Evolutionary conservation across 2,113 vertebrate species (phyloP).

Genomic region (Mustela lutreola): DNA sequence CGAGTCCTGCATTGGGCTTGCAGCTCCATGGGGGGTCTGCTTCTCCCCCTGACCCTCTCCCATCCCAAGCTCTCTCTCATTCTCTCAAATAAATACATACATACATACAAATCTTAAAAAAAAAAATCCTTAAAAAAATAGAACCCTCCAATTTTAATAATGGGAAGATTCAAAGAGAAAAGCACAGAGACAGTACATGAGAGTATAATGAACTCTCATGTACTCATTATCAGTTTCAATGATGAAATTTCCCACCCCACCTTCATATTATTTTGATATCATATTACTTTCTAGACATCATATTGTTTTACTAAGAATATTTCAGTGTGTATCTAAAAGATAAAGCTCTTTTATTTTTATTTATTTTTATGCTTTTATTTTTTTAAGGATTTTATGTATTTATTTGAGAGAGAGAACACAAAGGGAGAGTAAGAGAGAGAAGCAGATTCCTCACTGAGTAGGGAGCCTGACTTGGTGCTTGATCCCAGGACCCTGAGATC

Average conservation of each 20-base stretch:
- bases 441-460: neutral
- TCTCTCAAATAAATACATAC: too few species aligned
- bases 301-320: constrained; percentile 41
- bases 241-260: neutral
- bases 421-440: neutral
- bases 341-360: neutral
- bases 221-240: neutral
- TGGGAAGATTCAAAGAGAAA: neutral
- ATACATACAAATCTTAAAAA: neutral
- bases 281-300: constrained; percentile 29
- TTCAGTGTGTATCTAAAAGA: neutral
- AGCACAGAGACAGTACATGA: neutral
- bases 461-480: neutral
- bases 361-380: too few species aligned
- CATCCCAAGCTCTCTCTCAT: too few species aligned
- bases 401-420: neutral
- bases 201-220: neutral
- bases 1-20: too few species aligned
- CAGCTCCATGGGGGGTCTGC: too few species aligned
- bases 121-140: neutral
- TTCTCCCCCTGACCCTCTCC: too few species aligned
- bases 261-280: neutral
- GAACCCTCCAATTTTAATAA: neutral
- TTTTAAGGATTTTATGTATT: neutral
- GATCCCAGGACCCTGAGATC: neutral